Percentiles rank a stretch among this genome's conserved stretches.
phyloP scores from a whole-genome alignment of 2,888 invertebrate species.

The Drosophila monieri region DNA sequence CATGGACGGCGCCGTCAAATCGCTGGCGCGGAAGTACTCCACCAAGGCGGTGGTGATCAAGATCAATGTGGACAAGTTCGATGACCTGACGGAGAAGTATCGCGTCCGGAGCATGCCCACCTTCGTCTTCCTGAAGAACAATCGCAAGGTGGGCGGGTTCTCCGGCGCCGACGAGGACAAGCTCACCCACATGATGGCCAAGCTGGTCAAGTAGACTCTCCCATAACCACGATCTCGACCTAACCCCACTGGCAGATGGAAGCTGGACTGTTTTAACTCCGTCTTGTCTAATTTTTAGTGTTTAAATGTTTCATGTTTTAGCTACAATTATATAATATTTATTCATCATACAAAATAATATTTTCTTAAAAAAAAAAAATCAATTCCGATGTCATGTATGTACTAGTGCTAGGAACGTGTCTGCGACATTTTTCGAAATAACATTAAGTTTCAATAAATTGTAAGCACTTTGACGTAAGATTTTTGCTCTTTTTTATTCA shows the following conservation, averaged over 20 bases:
- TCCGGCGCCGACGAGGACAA: constrained; percentile 68
- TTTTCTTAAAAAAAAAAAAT: background rate
- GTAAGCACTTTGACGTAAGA: background rate
- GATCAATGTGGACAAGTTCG: constrained; percentile 61
- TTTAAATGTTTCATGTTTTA: background rate
- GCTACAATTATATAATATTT: background rate
- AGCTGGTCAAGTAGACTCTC: constrained; percentile 49
- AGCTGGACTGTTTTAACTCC: background rate
- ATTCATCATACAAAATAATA: background rate
- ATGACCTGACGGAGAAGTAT: constrained; percentile 50
- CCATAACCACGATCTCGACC: background rate
- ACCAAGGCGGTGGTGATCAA: constrained; percentile 53
- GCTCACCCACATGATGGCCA: constrained; percentile 58
- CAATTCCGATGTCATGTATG: constrained; percentile 5
- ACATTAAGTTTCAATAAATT: background rate
- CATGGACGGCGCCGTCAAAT: constrained; percentile 53
- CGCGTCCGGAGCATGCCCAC: constrained; percentile 66
- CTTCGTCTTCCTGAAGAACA: constrained; percentile 67
- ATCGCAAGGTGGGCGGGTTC: constrained; percentile 54
- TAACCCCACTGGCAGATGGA: background rate
- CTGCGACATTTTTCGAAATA: constrained; percentile 24
- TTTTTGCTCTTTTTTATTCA: background rate
- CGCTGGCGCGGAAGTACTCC: constrained; percentile 54
- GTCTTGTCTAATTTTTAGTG: background rate
- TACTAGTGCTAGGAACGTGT: constrained; percentile 15